Conservation (phyloP, 2,888 invertebrate species). For the Calliphora vomitoria region DNA sequence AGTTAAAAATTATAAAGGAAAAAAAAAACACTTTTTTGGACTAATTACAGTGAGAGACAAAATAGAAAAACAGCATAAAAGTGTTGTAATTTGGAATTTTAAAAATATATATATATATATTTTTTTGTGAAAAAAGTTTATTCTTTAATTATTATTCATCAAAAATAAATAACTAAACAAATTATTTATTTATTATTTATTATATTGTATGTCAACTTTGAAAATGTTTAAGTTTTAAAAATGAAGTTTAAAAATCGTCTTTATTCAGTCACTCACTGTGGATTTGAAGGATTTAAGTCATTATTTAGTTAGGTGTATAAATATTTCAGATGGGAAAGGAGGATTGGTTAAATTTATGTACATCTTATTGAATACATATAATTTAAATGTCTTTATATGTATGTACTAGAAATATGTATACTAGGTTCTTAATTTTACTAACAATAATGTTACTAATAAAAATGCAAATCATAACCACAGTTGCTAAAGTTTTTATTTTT, state of each 20-base stretch:
- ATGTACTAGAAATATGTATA: conserved; percentile 13
- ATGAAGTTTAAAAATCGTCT: not conserved
- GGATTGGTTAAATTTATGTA: conserved; percentile 43
- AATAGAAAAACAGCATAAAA: not conserved
- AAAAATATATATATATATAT: too few species aligned
- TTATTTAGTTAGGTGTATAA: not conserved
- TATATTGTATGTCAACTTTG: too few species aligned
- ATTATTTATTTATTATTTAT: too few species aligned
- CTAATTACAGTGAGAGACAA: conserved; percentile 44
- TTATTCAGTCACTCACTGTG: conserved; percentile 33
- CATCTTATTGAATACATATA: conserved; percentile 32
- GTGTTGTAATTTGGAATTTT: too few species aligned
- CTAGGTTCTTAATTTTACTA: conserved; percentile 67
- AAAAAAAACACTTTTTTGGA: not conserved
- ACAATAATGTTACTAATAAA: conserved; percentile 69
- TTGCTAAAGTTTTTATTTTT: conserved; percentile 43
- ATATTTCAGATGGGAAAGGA: not conserved
- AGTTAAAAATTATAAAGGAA: conserved; percentile 21
- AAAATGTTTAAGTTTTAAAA: not conserved
- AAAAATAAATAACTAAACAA: too few species aligned
- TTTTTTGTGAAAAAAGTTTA: too few species aligned
- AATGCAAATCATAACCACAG: conserved; percentile 70
- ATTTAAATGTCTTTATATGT: not conserved
- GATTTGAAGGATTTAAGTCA: not conserved
- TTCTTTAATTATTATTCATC: too few species aligned